Conservation (phyloP, 2,888 invertebrate genomes). For the Cosmia pyralina region DNA sequence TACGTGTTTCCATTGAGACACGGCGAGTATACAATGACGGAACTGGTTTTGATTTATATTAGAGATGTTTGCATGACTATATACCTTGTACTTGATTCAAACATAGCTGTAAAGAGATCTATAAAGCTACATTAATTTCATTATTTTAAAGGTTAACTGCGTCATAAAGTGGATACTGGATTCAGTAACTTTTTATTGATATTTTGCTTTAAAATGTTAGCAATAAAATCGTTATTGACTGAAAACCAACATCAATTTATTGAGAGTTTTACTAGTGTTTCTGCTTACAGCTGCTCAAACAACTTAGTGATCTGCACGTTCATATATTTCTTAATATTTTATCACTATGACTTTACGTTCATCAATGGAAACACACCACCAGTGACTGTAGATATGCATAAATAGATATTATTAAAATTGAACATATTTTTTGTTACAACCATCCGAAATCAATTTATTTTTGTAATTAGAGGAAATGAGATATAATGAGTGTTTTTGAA, state of each 20-base stretch:
- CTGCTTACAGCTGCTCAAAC: background rate
- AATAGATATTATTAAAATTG: conserved; percentile 57
- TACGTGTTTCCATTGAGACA: conserved; percentile 37
- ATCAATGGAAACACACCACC: conserved; percentile 38
- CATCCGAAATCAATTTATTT: conserved; percentile 63
- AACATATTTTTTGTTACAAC: conserved; percentile 58
- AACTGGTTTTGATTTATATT: conserved; percentile 7
- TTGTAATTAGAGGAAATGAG: conserved; percentile 66
- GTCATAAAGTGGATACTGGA: background rate
- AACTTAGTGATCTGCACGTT: background rate
- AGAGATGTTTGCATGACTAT: background rate
- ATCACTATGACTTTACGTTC: background rate
- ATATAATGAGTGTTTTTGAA: conserved; percentile 44
- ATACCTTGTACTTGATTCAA: background rate
- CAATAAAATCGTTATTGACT: background rate
- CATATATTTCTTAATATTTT: background rate
- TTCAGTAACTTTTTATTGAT: background rate
- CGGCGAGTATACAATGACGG: background rate
- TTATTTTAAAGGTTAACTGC: no score
- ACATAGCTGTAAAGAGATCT: background rate
- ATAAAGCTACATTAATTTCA: background rate
- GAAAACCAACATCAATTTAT: background rate
- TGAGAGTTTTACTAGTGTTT: background rate
- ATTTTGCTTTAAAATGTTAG: background rate
- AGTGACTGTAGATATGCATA: conserved; percentile 36